Base-by-base conservation (phyloP, 2,113 vertebrate genomes). In the Halcyon malimbica region DNA sequence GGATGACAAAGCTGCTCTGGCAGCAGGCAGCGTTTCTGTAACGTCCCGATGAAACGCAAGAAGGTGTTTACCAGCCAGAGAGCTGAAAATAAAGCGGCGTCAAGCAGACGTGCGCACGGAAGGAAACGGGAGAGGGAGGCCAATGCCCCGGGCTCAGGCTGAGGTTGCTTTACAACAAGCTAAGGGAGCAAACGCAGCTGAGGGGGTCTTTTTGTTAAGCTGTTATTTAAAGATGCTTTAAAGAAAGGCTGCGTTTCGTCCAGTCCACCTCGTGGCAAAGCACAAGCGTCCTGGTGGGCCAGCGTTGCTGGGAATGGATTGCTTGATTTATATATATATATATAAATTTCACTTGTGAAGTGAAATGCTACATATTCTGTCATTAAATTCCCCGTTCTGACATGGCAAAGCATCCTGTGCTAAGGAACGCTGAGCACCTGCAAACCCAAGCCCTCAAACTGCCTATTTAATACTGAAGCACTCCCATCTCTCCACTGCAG, bases 91-190 rank as follows among this genome's bases (percentile, higher is more conserved):
- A 21, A 56, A 85, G 79, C 3, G 9, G 82, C 33, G 41, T 1
- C 1, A 0, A 4, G 20, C 5, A 51, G 25, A 26, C 24, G 33
- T 2, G 1, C 1, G 11, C 46, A 44, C 1, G 9, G 78, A 57
- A 39, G n/a, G 59, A 63, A 68, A 46, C 18, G 46, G 46, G 46
- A 90, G 50, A 44, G 42, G 65, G 28, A 73, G 10, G 51, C 3
- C 16, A 33, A 71, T 3, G 26, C 16, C n/a, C 33, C 26, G 24
- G 67, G 23, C 67, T 59, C 42, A 12, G n/a, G 50, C 51, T 51
- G 63, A 19, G 2, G 16, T 3, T 15, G 59, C 19, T 77, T 71
- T 18, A 67, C 37, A 82, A 28, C 20, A 25, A 78, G 51, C 35
- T 9, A 26, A 53, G 29, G 53, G 53, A 86, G 29, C 35, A 41